phyloP scores from a whole-genome alignment of 2,113 vertebrate species.

The Callocephalon fimbriatum region DNA sequence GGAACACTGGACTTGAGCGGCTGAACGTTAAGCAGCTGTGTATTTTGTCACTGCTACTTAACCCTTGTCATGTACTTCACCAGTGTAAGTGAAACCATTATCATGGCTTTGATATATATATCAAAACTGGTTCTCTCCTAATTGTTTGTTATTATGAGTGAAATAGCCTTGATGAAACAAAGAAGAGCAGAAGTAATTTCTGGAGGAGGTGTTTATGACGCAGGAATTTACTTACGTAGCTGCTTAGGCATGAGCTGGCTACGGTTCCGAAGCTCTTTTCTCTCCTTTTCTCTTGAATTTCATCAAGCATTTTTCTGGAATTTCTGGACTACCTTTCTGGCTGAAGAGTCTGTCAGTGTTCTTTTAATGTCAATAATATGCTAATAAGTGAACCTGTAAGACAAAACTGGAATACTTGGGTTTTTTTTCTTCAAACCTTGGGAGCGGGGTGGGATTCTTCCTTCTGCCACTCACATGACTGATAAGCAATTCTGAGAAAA shows the following conservation, averaged over 20 bases:
- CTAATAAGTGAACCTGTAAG: neutral
- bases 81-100: neutral
- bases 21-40: neutral
- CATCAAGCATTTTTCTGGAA: neutral
- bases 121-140: neutral
- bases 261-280: neutral
- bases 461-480: neutral
- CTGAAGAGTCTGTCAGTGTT: neutral
- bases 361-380: neutral
- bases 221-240: neutral
- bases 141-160: neutral
- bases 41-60: neutral
- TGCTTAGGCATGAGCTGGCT: neutral
- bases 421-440: neutral
- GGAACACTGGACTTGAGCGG: neutral
- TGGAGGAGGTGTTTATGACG: neutral
- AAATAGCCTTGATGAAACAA: neutral
- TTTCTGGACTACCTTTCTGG: neutral
- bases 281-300: neutral
- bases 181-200: neutral
- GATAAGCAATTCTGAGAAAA: slow-evolving; percentile 26
- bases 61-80: neutral
- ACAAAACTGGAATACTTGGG: neutral
- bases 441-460: neutral
- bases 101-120: neutral